phyloP scores from a whole-genome alignment of 2,113 vertebrate genomes.

The Melanerpes aurifrons region DNA sequence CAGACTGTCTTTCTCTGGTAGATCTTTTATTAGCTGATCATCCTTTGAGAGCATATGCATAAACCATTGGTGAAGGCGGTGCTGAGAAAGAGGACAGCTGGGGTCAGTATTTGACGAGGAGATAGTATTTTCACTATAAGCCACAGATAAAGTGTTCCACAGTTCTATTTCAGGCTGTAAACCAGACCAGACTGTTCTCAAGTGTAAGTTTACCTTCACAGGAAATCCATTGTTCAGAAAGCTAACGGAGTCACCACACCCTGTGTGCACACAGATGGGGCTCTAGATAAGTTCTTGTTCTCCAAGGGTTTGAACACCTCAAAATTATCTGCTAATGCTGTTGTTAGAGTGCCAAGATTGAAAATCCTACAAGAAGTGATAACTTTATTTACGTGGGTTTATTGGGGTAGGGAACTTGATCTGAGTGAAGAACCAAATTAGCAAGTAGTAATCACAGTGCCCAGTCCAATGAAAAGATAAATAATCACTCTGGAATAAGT shows the following conservation, averaged over 20 bases:
- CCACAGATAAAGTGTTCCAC: slow-evolving; percentile 23
- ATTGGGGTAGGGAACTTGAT: neutral
- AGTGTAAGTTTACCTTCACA: slow-evolving; percentile 28
- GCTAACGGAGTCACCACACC: slow-evolving; percentile 30
- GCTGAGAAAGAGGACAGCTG: slow-evolving; percentile 4
- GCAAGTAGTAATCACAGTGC: neutral
- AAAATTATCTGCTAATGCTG: slow-evolving; percentile 11
- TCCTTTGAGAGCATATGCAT: neutral
- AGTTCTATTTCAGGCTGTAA: slow-evolving; percentile 29
- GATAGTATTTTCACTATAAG: neutral
- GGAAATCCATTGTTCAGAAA: slow-evolving; percentile 57
- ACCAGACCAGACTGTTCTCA: neutral
- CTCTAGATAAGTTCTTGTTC: neutral
- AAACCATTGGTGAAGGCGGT: neutral
- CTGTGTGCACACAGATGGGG: neutral
- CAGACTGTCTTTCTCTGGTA: neutral
- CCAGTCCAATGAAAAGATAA: neutral
- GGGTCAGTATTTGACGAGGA: neutral
- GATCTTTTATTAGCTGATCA: neutral
- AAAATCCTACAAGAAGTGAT: neutral
- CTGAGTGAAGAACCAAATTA: neutral
- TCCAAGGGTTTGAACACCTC: neutral
- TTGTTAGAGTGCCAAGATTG: neutral
- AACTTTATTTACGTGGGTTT: neutral
- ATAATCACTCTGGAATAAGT: neutral